Percentiles rank a stretch among this genome's conserved stretches.
These are phyloP conservation scores for Netelia inedita DNA, from an alignment of 2,888 invertebrate genomes.

Conservation along the genomic window DNA sequence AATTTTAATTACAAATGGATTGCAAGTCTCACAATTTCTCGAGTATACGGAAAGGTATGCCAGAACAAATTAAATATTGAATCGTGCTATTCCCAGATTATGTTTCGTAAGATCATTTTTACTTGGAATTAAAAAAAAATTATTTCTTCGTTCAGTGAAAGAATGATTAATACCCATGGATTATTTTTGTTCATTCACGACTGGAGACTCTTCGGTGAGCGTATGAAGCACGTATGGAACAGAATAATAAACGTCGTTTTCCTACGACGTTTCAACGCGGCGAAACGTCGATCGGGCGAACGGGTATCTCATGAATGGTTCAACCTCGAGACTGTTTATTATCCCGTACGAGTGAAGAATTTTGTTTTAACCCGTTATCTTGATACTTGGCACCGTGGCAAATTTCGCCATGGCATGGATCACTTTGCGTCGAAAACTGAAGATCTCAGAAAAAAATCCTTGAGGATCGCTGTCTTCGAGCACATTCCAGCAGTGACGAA, in stretches of 20 bases:
- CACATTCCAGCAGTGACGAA: conserved; percentile 89
- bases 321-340: conserved; percentile 91
- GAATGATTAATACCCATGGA: conserved; percentile 90
- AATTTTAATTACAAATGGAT: conserved; percentile 90
- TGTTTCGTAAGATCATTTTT: not conserved
- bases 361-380: conserved; percentile 88
- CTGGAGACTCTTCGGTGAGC: conserved; percentile 88
- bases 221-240: conserved; percentile 91
- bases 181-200: conserved; percentile 91
- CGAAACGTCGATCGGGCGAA: conserved; percentile 75
- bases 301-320: conserved; percentile 86
- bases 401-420: conserved; percentile 86
- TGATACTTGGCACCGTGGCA: conserved; percentile 89
- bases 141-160: conserved; percentile 86
- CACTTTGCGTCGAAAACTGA: conserved; percentile 83
- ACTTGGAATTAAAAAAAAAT: conserved; percentile 5
- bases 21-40: conserved; percentile 89
- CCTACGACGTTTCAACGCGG: conserved; percentile 86
- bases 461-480: conserved; percentile 88
- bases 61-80: conserved; percentile 12
- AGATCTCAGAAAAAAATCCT: conserved; percentile 81
- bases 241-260: conserved; percentile 92
- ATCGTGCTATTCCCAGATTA: not conserved
- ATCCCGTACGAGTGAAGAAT: conserved; percentile 88
- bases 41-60: conserved; percentile 89